phyloP scores from a whole-genome alignment of 2,113 vertebrate species.

The Hippocampus mohnikei region DNA sequence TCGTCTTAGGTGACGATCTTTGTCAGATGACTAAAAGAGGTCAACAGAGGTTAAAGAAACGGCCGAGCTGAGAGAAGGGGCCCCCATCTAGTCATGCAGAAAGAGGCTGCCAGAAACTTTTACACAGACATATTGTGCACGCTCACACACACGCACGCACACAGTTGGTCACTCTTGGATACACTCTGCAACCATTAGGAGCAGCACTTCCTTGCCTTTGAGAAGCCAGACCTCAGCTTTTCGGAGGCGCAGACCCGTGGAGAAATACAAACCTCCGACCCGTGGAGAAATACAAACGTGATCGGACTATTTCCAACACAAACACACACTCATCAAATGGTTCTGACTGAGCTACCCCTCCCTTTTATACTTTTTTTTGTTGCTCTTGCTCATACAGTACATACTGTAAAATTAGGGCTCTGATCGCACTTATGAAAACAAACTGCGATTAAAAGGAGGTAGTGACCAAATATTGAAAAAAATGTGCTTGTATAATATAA shows the following conservation, averaged over 20 bases:
- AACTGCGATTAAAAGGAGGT: slow-evolving; percentile 44
- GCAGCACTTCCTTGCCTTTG: slow-evolving; percentile 36
- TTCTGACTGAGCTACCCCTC: slow-evolving; percentile 17
- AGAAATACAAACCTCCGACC: slow-evolving; percentile 61
- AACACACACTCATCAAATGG: slow-evolving; percentile 61
- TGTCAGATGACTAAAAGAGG: slow-evolving; percentile 79
- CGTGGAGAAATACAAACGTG: slow-evolving; percentile 52
- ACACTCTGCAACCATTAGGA: slow-evolving; percentile 27
- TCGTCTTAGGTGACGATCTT: slow-evolving; percentile 75
- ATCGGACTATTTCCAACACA: slow-evolving; percentile 55
- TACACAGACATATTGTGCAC: slow-evolving; percentile 11
- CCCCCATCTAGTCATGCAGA: slow-evolving; percentile 77
- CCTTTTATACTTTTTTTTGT: background rate
- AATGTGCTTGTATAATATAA: background rate
- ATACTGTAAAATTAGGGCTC: slow-evolving; percentile 38
- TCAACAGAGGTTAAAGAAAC: slow-evolving; percentile 75
- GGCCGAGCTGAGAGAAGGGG: slow-evolving; percentile 64
- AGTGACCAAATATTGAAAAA: slow-evolving; percentile 23
- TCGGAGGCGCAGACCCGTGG: slow-evolving; percentile 49
- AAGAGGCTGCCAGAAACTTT: slow-evolving; percentile 64
- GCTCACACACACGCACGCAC: slow-evolving; percentile 29
- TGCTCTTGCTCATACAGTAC: slow-evolving; percentile 30
- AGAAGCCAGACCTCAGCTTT: slow-evolving; percentile 41
- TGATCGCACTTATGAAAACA: slow-evolving; percentile 50
- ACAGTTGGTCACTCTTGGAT: slow-evolving; percentile 6